Percentiles rank a stretch among this genome's conserved stretches.
phyloP scores from a whole-genome alignment of 2,797 vertebrate genomes.

The Poecilia wingei region DNA sequence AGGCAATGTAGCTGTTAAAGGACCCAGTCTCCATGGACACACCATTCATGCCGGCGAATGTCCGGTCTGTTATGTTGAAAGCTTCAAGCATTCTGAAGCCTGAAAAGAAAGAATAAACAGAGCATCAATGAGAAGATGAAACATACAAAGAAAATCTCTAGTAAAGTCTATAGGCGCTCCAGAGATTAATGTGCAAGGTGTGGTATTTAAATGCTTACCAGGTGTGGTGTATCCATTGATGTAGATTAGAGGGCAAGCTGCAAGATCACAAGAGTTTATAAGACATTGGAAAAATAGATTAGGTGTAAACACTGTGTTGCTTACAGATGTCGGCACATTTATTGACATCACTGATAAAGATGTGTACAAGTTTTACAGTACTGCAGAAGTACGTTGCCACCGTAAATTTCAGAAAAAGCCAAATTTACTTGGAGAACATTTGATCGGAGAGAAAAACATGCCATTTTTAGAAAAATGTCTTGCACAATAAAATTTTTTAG shows the following conservation, averaged over 20 bases:
- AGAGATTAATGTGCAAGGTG: constrained; percentile 16
- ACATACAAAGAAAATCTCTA: not conserved
- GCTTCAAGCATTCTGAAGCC: constrained; percentile 98
- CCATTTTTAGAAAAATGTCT: not conserved
- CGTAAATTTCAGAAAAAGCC: not conserved
- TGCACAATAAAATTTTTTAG: not conserved
- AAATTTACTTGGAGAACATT: not conserved
- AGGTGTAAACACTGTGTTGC: constrained; percentile 20
- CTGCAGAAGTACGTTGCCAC: not conserved
- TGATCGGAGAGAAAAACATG: too few relatives aligned
- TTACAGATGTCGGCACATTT: not conserved
- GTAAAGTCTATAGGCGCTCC: constrained; percentile 17
- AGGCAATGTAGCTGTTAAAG: constrained; percentile 93
- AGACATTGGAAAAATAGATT: constrained; percentile 39
- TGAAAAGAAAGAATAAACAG: constrained; percentile 56
- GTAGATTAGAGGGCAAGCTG: constrained; percentile 98
- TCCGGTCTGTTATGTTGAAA: constrained; percentile 95
- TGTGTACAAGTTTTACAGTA: not conserved
- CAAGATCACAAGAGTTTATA: constrained; percentile 51
- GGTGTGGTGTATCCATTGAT: constrained; percentile 97
- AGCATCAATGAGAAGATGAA: constrained; percentile 17
- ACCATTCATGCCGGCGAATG: constrained; percentile 90
- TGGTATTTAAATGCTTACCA: constrained; percentile 81
- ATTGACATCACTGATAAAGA: not conserved
- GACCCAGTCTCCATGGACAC: constrained; percentile 95